These are phyloP conservation scores for Paraplagusia blochii DNA, from an alignment of 2,113 vertebrate species.

Conservation along the genomic window DNA sequence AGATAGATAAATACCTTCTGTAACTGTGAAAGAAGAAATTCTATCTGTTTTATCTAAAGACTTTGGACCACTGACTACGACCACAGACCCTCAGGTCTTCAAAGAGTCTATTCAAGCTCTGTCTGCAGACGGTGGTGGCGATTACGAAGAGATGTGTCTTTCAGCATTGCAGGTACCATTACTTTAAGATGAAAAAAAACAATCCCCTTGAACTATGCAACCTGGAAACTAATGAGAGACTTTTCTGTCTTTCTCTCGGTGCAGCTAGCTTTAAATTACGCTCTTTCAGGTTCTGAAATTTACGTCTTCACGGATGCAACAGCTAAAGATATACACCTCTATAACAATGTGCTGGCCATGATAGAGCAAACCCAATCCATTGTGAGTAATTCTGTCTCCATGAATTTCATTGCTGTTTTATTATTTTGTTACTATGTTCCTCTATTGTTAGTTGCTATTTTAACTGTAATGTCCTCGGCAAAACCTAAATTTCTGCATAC, in stretches of 20 bases:
- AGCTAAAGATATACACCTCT: conserved; percentile 54
- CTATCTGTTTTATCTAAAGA: conserved; percentile 27
- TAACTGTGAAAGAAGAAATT: no score
- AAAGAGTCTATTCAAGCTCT: conserved; percentile 16
- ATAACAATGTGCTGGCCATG: conserved; percentile 46
- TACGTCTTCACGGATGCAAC: conserved; percentile 71
- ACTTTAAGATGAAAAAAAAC: not conserved
- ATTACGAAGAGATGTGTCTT: conserved; percentile 48
- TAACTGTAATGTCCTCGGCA: no score
- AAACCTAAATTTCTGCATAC: no score
- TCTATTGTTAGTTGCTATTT: no score
- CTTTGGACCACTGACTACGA: conserved; percentile 50
- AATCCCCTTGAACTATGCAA: not conserved
- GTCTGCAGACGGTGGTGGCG: conserved; percentile 36
- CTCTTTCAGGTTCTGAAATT: conserved; percentile 60
- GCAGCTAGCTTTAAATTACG: conserved; percentile 62
- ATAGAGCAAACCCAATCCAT: conserved; percentile 55
- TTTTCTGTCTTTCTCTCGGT: not conserved
- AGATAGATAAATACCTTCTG: no score
- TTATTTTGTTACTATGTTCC: not conserved
- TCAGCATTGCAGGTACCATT: conserved; percentile 55
- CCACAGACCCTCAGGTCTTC: conserved; percentile 36
- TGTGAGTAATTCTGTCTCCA: conserved; percentile 26
- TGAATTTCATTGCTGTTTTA: not conserved
- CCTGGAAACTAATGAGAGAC: not conserved